These are phyloP conservation scores for Lymantria dispar DNA, from an alignment of 2,888 invertebrate genomes.

Conservation along the genomic window DNA sequence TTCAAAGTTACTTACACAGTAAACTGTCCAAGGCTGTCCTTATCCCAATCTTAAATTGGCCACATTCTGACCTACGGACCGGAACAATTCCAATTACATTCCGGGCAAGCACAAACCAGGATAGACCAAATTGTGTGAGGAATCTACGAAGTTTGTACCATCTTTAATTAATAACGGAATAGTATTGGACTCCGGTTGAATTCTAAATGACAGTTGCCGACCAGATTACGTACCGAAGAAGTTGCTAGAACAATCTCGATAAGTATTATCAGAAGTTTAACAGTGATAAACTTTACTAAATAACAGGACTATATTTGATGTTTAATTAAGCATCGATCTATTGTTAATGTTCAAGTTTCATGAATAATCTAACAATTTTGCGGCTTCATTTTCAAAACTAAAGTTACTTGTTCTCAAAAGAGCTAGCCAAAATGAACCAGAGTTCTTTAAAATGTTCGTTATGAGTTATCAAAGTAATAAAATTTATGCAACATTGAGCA, in stretches of 20 bases:
- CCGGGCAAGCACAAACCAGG: constrained; percentile 50
- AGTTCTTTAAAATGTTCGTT: no score
- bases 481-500: no score
- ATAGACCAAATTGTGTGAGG: constrained; percentile 55
- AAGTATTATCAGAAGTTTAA: constrained; percentile 27
- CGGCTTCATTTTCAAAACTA: no score
- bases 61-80: constrained; percentile 57
- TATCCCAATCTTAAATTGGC: constrained; percentile 65
- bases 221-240: constrained; percentile 26
- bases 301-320: neutral
- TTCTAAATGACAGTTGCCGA: constrained; percentile 46
- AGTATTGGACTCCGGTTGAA: constrained; percentile 45
- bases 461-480: no score
- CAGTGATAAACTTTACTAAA: constrained; percentile 7
- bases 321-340: neutral
- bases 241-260: neutral
- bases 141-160: constrained; percentile 62
- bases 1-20: constrained; percentile 36
- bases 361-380: no score
- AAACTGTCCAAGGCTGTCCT: constrained; percentile 47
- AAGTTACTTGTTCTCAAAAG: no score
- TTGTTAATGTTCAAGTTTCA: no score
- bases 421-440: no score
- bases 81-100: constrained; percentile 78
- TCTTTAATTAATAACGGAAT: constrained; percentile 66